Evolutionary conservation across 2,113 vertebrate species (phyloP), one percentile per base, ranked within the genome.

Genomic region (Rhinichthys klamathensis): DNA sequence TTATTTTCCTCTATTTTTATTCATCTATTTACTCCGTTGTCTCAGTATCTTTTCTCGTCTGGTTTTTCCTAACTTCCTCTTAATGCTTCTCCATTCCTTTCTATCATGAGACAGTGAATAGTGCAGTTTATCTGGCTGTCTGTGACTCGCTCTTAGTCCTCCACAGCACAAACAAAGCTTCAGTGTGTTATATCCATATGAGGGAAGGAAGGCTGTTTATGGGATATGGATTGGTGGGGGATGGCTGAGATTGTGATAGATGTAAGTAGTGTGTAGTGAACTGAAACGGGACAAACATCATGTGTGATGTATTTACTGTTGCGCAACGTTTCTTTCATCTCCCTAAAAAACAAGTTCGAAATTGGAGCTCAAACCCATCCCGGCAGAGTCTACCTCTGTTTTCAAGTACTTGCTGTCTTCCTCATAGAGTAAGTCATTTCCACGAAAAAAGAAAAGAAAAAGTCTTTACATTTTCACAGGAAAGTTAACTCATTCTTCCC

Each of bases 111-210:
- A 18, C 49, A 23, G 12, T 72, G 12, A 49, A 25, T 44, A 16
- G 11, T 27, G 35, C 58, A 27, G 54, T 80, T 63, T 60, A 13
- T 61, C 1, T 44, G 76, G 76, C 89, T 91, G 87, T 87, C 87
- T 91, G 80, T 92, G 91, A 93, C 88, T 93, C 92, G 91, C 84
- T 82, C 89, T 84, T 67, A 81, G 85, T 87, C 13, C 58, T 85
- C 35, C 83, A 51, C 44, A 72, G 77, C 88, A 90, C 89, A 89
- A 90, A 93, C 89, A 93, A 92, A 93, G 91, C 80, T 88, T 83
- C 88, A 89, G 87, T 78, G 90, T 78, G 90, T 87, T 58, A 84
- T 78, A 89, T 89, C 89, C 76, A 83, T 89, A 90, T 54, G 78
- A 87, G 89, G 51, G 16, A 85, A 87, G 88, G 84, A 89, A 58